Conservation (phyloP, 2,888 invertebrate species). For the Argynnis bischoffii region DNA sequence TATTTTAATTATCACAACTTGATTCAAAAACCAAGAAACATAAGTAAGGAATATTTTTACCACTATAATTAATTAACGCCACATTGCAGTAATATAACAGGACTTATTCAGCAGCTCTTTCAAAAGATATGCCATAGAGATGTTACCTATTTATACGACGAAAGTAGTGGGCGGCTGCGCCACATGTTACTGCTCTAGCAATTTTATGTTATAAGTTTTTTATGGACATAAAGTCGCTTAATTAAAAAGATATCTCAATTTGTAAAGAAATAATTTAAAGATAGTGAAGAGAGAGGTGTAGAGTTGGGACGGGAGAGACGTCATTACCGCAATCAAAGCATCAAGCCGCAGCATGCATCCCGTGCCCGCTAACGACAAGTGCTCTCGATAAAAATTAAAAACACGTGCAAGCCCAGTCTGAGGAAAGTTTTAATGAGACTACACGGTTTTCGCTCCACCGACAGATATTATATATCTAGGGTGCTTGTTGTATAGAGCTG, state of each 20-base stretch:
- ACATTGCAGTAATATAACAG: constrained; percentile 21
- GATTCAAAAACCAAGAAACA: too few species aligned
- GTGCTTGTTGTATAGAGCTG: constrained; percentile 12
- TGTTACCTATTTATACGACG: constrained; percentile 23
- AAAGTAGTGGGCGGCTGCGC: constrained; percentile 20
- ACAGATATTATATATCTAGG: constrained; percentile 47
- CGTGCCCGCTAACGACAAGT: constrained; percentile 71
- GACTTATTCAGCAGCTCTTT: constrained; percentile 29
- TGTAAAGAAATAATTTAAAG: constrained; percentile 73
- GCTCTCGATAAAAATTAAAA: constrained; percentile 83
- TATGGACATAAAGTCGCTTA: constrained; percentile 43
- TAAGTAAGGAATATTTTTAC: background rate
- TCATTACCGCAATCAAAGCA: constrained; percentile 82
- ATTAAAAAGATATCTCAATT: constrained; percentile 70
- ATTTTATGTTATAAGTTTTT: constrained; percentile 33
- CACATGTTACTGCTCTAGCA: constrained; percentile 29
- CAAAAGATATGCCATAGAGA: constrained; percentile 27
- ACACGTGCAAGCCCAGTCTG: constrained; percentile 80
- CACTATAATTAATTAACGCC: constrained; percentile 28
- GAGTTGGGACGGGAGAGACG: constrained; percentile 62
- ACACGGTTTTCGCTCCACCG: constrained; percentile 64
- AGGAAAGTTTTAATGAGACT: constrained; percentile 82
- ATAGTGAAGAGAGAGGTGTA: constrained; percentile 69
- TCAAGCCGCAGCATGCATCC: constrained; percentile 62
- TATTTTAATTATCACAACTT: too few species aligned